Conservation (phyloP, 2,113 vertebrate genomes). For the Crypturellus undulatus region DNA sequence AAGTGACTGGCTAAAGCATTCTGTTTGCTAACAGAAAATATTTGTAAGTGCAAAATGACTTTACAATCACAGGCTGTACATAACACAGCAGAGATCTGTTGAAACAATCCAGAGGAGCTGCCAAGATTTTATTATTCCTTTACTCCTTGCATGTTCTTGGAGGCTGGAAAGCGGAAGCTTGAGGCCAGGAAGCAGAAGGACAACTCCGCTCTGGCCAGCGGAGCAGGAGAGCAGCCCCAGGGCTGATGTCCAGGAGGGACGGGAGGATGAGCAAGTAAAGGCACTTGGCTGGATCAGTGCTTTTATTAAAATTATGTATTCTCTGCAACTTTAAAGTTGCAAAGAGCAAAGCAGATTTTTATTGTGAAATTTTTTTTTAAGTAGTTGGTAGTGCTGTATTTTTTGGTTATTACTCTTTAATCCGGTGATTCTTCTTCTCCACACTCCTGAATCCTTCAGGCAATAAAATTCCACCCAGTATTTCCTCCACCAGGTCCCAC, state of each 20-base stretch:
- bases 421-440: background rate
- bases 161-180: background rate
- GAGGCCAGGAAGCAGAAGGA: background rate
- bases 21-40: conserved; percentile 10
- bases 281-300: background rate
- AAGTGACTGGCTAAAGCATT: background rate
- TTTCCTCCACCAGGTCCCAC: background rate
- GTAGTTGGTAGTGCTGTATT: background rate
- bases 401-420: background rate
- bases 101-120: background rate
- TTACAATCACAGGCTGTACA: background rate
- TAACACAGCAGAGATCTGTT: background rate
- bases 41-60: background rate
- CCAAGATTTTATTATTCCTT: background rate
- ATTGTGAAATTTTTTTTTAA: background rate
- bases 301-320: background rate
- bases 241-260: background rate
- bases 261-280: background rate
- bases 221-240: background rate
- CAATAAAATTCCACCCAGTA: background rate
- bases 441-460: background rate
- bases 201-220: background rate
- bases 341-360: background rate
- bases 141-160: background rate
- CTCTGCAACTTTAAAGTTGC: background rate